Evolutionary conservation across 1,140 invertebrate species (phyloP), one percentile per base, ranked within the genome.

Genomic region (Drosophila willistoni): DNA sequence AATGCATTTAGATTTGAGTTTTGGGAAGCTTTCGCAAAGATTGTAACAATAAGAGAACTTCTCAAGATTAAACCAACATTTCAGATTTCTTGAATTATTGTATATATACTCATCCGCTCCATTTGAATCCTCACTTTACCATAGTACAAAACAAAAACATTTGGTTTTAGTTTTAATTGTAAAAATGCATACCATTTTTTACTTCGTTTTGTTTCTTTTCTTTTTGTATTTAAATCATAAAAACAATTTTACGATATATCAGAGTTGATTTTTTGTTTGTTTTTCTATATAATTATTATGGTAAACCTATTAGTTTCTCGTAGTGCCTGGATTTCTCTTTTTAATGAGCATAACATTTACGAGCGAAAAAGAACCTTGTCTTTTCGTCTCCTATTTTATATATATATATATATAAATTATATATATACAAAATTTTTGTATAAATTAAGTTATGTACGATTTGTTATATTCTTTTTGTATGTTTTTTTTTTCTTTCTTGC

Each of bases 211-310:
- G 76, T 81, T 73, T 51, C 57, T 78, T 67, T 79, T 74, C 57
- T 69, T 78, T 84, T 86, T 87, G 76, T 87, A 86, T 87, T 86
- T 86, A 86, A 87, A 87, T 89, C 84, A 87, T 87, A 87, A 87
- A 87, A 87, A 87, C 83, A 87, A 89, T 80, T 86, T 89, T 87
- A 87, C 77, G 83, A 87, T 80, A 68, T 73, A 82, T 86, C 82
- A 68, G 70, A 86, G 67, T 82, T 82, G 71, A 70, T 66, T 54
- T 39, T 64, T 68, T 56, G 22, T 33, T 68, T 68, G 44, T 25
- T 80, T 80, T 80, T 66, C 61, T 68, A 66, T 85, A 87, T 77
- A 81, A 67, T 59, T 80, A 87, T 89, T 73, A 77, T 79, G 82
- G 82, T 76, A 87, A 86, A 77, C 84, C 84, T 89, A 87, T 89